These are phyloP conservation scores for Drosophila affinis DNA, from an alignment of 2,888 invertebrate species.

Conservation along the genomic window DNA sequence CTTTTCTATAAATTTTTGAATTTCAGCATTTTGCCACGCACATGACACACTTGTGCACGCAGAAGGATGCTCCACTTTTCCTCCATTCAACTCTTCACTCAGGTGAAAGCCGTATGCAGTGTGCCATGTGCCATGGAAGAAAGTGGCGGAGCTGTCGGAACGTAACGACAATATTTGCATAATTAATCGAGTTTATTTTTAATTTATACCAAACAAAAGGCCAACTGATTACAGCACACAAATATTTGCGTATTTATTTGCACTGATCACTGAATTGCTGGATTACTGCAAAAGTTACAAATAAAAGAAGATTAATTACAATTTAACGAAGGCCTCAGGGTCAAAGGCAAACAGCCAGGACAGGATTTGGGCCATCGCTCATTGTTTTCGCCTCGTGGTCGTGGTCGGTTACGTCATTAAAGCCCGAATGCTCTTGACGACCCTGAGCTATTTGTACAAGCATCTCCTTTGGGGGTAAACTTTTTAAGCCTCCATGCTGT, in stretches of 20 bases:
- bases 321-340: slow-evolving; percentile 48
- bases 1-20: slow-evolving; percentile 68
- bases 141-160: not conserved
- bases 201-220: slow-evolving; percentile 69
- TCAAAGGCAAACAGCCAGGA: not conserved
- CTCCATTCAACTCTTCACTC: slow-evolving; percentile 2
- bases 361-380: slow-evolving; percentile 18
- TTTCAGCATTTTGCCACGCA: slow-evolving; percentile 29
- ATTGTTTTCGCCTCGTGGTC: slow-evolving; percentile 45
- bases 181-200: slow-evolving; percentile 77
- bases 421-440: slow-evolving; percentile 22
- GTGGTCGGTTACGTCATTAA: slow-evolving; percentile 18
- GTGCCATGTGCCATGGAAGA: too few relatives aligned
- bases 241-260: slow-evolving; percentile 16
- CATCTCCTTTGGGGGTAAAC: slow-evolving; percentile 30
- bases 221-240: slow-evolving; percentile 62
- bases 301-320: slow-evolving; percentile 73
- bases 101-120: slow-evolving; percentile 18
- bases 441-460: slow-evolving; percentile 35
- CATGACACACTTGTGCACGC: slow-evolving; percentile 47
- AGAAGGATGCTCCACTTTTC: not conserved
- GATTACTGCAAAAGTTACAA: slow-evolving; percentile 30
- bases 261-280: slow-evolving; percentile 37
- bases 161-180: slow-evolving; percentile 68
- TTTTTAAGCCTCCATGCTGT: slow-evolving; percentile 63